Evolutionary conservation across 2,113 vertebrate species (phyloP).

Genomic region (Amazona vittata): DNA sequence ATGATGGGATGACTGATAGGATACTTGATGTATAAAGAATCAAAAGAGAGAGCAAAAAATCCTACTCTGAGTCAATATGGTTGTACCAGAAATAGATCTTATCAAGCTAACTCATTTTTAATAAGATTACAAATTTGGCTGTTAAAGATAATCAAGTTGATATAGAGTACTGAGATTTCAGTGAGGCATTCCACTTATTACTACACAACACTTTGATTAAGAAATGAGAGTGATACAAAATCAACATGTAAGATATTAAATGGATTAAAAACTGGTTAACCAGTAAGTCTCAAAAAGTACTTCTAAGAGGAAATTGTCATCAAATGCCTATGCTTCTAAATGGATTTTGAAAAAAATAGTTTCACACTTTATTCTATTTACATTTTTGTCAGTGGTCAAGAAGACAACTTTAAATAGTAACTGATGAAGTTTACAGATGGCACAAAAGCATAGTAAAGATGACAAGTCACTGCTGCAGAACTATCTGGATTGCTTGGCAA

Average conservation of each 20-base stretch:
- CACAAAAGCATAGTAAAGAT: neutral
- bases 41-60: conserved; percentile 15
- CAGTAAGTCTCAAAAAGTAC: neutral
- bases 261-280: neutral
- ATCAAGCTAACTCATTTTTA: conserved; percentile 56
- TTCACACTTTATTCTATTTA: neutral
- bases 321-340: neutral
- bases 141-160: conserved; percentile 46
- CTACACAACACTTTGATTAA: conserved; percentile 34
- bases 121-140: conserved; percentile 52
- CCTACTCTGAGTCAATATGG: conserved; percentile 2
- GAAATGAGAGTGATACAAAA: neutral
- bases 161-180: conserved; percentile 25
- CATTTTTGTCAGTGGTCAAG: neutral
- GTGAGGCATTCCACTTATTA: conserved; percentile 18
- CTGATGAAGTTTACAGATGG: neutral
- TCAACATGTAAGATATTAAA: conserved; percentile 33
- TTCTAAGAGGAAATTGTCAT: neutral
- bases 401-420: neutral
- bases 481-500: neutral
- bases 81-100: conserved; percentile 45
- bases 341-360: neutral
- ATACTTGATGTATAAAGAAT: conserved; percentile 8
- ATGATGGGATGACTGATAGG: conserved; percentile 26
- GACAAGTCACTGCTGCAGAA: neutral